Evolutionary conservation across 2,888 invertebrate genomes (phyloP).

Genomic region (Pammene fasciana): DNA sequence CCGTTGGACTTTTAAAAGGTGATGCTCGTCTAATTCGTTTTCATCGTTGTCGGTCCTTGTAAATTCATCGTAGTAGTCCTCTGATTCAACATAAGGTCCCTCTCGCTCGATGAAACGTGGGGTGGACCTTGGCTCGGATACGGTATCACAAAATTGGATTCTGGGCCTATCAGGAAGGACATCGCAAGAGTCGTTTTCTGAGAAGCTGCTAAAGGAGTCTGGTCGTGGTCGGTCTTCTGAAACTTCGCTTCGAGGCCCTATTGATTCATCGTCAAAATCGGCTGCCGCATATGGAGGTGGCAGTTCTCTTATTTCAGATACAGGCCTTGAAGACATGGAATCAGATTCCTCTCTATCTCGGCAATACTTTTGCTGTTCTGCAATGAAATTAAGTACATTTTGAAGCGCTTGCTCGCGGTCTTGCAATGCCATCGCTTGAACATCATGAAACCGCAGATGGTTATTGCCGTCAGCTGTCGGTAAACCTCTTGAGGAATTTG

Average conservation of each 20-base stretch:
- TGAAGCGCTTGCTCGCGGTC: slow-evolving; percentile 88
- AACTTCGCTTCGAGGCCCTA: slow-evolving; percentile 76
- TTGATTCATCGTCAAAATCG: slow-evolving; percentile 77
- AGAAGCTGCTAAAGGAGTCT: slow-evolving; percentile 78
- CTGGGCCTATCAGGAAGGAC: slow-evolving; percentile 67
- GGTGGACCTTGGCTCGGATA: slow-evolving; percentile 75
- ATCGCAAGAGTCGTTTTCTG: slow-evolving; percentile 79
- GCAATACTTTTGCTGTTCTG: slow-evolving; percentile 89
- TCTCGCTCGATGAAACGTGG: slow-evolving; percentile 78
- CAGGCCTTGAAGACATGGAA: slow-evolving; percentile 79
- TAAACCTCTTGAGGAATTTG: slow-evolving; percentile 87
- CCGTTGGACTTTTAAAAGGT: slow-evolving; percentile 73
- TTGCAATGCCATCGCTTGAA: slow-evolving; percentile 76
- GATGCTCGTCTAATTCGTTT: slow-evolving; percentile 74
- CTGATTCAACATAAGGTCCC: slow-evolving; percentile 76
- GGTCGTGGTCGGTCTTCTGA: slow-evolving; percentile 77
- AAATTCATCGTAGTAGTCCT: slow-evolving; percentile 70
- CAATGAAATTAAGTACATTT: slow-evolving; percentile 89
- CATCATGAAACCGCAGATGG: slow-evolving; percentile 75
- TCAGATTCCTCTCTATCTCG: slow-evolving; percentile 84
- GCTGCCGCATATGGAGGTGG: slow-evolving; percentile 79
- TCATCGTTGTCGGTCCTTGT: slow-evolving; percentile 70
- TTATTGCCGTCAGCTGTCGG: slow-evolving; percentile 80
- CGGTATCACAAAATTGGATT: slow-evolving; percentile 69
- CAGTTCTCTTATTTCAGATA: slow-evolving; percentile 83